Conservation (phyloP, 2,113 vertebrate species). For the Odontophorus gujanensis region DNA sequence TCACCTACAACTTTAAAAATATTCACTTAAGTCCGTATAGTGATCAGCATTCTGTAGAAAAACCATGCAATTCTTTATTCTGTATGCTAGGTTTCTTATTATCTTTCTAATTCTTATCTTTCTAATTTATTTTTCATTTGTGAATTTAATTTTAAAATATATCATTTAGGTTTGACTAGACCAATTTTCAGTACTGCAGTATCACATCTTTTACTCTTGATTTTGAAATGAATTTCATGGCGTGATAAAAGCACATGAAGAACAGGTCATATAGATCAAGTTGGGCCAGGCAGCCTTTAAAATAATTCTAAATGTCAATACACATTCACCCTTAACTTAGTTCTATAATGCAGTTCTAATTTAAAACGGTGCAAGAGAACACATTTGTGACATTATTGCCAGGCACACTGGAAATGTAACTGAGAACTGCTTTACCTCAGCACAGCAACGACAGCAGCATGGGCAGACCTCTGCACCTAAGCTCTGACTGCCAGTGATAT, state of each 20-base stretch:
- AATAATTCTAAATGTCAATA: neutral
- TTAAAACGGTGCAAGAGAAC: neutral
- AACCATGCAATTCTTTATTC: neutral
- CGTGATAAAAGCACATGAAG: neutral
- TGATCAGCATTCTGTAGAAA: neutral
- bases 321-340: neutral
- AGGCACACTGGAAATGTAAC: neutral
- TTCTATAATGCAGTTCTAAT: neutral
- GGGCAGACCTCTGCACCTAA: neutral
- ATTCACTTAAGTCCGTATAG: neutral
- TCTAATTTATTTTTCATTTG: neutral
- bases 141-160: neutral
- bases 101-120: neutral
- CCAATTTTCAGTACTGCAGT: neutral
- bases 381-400: neutral
- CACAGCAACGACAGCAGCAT: neutral
- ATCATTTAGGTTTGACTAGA: neutral
- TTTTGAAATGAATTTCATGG: neutral
- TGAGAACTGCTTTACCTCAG: neutral
- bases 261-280: neutral
- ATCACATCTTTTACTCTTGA: neutral
- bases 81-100: neutral
- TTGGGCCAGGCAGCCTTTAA: neutral
- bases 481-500: neutral
- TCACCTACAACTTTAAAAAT: neutral